These are phyloP conservation scores for Ectemnius lituratus DNA, from an alignment of 2,888 invertebrate genomes.

Conservation along the genomic window DNA sequence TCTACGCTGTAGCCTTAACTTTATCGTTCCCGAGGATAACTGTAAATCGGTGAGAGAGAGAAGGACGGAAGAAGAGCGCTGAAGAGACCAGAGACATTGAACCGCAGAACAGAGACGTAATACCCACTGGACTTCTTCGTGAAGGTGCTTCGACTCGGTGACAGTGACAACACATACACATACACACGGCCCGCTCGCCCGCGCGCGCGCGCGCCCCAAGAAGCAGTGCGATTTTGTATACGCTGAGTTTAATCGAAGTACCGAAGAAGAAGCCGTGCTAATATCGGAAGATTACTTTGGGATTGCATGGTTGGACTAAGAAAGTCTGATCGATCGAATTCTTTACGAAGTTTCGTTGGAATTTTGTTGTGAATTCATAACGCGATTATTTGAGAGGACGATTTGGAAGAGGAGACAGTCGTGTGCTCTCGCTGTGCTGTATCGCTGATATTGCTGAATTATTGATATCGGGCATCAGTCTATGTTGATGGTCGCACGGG, in stretches of 20 bases:
- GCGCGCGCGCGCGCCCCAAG: neutral
- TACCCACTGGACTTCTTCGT: constrained; percentile 20
- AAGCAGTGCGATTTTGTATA: neutral
- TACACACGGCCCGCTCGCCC: too few species aligned
- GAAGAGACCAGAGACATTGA: constrained; percentile 23
- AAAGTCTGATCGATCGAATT: too few species aligned
- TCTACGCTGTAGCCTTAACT: constrained; percentile 27
- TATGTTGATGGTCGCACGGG: constrained; percentile 31
- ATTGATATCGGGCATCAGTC: neutral
- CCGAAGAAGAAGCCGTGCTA: too few species aligned
- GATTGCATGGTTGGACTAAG: too few species aligned
- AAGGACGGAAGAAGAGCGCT: constrained; percentile 24
- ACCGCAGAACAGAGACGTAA: constrained; percentile 15
- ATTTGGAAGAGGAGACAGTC: constrained; percentile 2
- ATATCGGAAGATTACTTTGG: too few species aligned
- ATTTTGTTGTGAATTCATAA: constrained; percentile 17
- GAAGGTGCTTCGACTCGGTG: constrained; percentile 8
- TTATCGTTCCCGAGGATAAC: constrained; percentile 56
- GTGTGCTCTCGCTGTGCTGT: constrained; percentile 1
- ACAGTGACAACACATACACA: neutral
- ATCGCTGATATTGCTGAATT: neutral
- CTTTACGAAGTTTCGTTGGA: too few species aligned
- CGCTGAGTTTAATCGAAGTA: too few species aligned
- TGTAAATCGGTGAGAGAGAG: constrained; percentile 57
- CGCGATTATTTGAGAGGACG: neutral